Conservation (phyloP, 2,888 invertebrate species). For the Napeogenes inachia region DNA sequence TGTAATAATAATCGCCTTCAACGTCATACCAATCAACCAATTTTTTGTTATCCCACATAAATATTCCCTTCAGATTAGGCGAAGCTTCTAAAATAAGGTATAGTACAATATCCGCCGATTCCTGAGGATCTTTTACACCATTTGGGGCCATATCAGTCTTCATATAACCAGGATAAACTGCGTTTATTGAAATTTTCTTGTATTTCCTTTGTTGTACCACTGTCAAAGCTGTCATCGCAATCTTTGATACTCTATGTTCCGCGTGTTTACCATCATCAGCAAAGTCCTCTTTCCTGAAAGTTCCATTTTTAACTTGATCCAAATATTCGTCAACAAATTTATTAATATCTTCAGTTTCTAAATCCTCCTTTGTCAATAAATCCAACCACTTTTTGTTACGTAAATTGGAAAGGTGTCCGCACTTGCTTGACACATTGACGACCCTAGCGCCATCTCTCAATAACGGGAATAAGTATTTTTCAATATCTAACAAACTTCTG, state of each 20-base stretch:
- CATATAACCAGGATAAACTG: conserved; percentile 59
- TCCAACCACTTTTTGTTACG: conserved; percentile 58
- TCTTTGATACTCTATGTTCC: conserved; percentile 65
- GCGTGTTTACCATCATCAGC: conserved; percentile 68
- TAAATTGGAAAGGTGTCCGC: conserved; percentile 64
- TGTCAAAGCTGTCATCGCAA: conserved; percentile 61
- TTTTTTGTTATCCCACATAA: conserved; percentile 79
- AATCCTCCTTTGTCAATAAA: conserved; percentile 46
- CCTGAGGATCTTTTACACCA: conserved; percentile 78
- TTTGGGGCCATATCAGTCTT: conserved; percentile 70
- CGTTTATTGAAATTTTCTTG: conserved; percentile 60
- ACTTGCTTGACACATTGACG: conserved; percentile 81
- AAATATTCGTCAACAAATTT: conserved; percentile 61
- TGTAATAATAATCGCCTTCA: conserved; percentile 54
- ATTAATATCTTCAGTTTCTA: conserved; percentile 55
- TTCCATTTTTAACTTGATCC: conserved; percentile 60
- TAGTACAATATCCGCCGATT: conserved; percentile 74
- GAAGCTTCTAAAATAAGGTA: conserved; percentile 80
- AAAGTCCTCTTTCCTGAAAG: conserved; percentile 59
- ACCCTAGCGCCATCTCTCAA: conserved; percentile 83
- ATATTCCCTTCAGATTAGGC: conserved; percentile 79
- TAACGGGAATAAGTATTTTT: conserved; percentile 80
- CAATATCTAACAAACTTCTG: conserved; percentile 55
- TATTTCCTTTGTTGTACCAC: conserved; percentile 61
- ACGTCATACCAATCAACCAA: conserved; percentile 79